Base-by-base conservation (phyloP, 2,797 vertebrate species). In the Sus cebifrons region DNA sequence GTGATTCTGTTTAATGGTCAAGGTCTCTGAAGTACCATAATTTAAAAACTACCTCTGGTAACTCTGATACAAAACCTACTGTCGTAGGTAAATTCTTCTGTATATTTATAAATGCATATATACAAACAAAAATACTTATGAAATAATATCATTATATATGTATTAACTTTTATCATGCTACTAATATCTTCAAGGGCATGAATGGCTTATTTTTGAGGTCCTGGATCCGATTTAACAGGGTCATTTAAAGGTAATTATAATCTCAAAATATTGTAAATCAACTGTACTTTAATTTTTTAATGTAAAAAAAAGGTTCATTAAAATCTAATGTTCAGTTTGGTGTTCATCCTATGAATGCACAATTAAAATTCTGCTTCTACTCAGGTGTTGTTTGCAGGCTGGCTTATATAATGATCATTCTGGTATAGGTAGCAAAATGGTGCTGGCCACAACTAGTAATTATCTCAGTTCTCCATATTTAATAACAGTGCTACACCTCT, bases 341-440 rank as follows among this genome's bases (percentile, higher is more conserved):
- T 75, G 8, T 75, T 96, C n/a, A 64, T 49, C 32, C 40, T 71
- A 8, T 65, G 56, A 52, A 71, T 79, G 21, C 9, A 62, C 23
- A 68, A 44, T 49, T 90, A 29, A 86, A 44, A 94, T 71, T 73
- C 36, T 94, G 27, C 21, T 65, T 58, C n/a, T 90, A 18, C 25
- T 86, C n/a, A 79, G 77, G 49, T 36, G 65, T 18, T 84, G 54
- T 93, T 83, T 87, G n/a, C 58, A 68, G 36, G 9, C 36, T 65
- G 70, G 62, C 2, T 95, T n/a, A 68, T 21, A 18, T 27, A 82
- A 29, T 36, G 68, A 52, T 73, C 36, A 15, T 82, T 93, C 73
- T 65, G 65, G 58, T 27, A 74, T 14, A 87, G 70, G 11, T 44
- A 64, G 52, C 18, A 84, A 64, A 73, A 52, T 44, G 23, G 29